Percentiles rank a stretch among this genome's conserved stretches.
Conservation (phyloP, 2,888 invertebrate species). For the Drosophila paranaensis region DNA sequence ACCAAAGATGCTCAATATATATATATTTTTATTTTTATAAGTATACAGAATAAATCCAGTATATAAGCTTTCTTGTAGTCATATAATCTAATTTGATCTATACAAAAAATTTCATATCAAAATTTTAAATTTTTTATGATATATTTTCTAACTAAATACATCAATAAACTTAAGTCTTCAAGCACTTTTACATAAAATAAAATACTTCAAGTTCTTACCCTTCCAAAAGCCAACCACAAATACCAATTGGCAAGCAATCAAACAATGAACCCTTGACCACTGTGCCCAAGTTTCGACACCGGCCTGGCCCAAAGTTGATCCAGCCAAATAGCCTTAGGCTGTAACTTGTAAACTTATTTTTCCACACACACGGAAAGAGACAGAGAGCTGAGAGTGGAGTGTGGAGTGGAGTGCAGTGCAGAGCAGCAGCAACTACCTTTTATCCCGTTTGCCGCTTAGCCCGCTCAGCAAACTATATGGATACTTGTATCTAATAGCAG, state of each 20-base stretch:
- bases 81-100: neutral
- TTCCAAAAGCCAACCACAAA: neutral
- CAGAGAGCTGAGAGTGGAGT: neutral
- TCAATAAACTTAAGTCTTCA: neutral
- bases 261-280: conserved; percentile 29
- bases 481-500: conserved; percentile 51
- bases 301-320: conserved; percentile 60
- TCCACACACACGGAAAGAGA: conserved; percentile 27
- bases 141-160: neutral
- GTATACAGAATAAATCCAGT: no score
- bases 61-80: no score
- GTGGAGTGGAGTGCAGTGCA: neutral
- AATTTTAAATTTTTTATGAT: neutral
- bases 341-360: conserved; percentile 74
- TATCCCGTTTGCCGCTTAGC: conserved; percentile 59
- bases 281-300: conserved; percentile 36
- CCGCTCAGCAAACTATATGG: conserved; percentile 37
- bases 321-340: conserved; percentile 73
- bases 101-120: neutral
- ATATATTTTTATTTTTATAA: no score
- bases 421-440: conserved; percentile 49
- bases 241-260: neutral
- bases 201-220: neutral
- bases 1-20: no score
- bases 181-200: neutral